phyloP scores from a whole-genome alignment of 2,888 invertebrate species.

The Latrodectus hesperus region DNA sequence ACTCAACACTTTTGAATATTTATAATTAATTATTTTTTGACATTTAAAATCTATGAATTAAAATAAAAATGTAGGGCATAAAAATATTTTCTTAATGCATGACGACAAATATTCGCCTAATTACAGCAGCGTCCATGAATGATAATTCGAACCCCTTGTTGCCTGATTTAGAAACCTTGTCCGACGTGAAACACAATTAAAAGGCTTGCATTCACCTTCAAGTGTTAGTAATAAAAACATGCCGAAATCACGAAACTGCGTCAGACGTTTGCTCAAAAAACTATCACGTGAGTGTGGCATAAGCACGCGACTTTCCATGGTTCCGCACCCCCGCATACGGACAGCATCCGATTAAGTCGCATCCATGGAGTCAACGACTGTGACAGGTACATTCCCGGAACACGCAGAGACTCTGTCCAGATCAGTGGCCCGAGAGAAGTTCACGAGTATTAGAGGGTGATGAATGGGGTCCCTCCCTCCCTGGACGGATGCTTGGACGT shows the following conservation, averaged over 20 bases:
- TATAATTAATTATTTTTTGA: too few species aligned
- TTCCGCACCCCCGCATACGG: conserved; percentile 8
- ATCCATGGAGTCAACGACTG: conserved; percentile 14
- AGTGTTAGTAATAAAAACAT: not conserved
- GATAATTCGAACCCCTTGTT: not conserved
- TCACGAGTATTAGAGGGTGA: not conserved
- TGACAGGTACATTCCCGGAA: conserved; percentile 23
- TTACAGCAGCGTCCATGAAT: not conserved
- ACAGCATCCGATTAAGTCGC: conserved; percentile 23
- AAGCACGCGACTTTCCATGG: not conserved
- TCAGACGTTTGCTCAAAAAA: not conserved
- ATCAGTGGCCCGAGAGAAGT: conserved; percentile 15
- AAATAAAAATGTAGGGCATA: too few species aligned
- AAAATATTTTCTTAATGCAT: too few species aligned
- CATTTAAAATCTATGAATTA: too few species aligned
- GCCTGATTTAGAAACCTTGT: too few species aligned
- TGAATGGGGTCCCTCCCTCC: not conserved
- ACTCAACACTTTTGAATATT: too few species aligned
- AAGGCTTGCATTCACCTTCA: not conserved
- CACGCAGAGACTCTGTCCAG: conserved; percentile 6
- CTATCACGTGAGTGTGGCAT: not conserved
- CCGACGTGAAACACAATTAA: too few species aligned
- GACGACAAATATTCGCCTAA: too few species aligned
- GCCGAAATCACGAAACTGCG: not conserved
- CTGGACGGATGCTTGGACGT: not conserved